Evolutionary conservation across 2,113 vertebrate species (phyloP), one percentile per base, ranked within the genome.

Genomic region (Sylvietta virens): DNA sequence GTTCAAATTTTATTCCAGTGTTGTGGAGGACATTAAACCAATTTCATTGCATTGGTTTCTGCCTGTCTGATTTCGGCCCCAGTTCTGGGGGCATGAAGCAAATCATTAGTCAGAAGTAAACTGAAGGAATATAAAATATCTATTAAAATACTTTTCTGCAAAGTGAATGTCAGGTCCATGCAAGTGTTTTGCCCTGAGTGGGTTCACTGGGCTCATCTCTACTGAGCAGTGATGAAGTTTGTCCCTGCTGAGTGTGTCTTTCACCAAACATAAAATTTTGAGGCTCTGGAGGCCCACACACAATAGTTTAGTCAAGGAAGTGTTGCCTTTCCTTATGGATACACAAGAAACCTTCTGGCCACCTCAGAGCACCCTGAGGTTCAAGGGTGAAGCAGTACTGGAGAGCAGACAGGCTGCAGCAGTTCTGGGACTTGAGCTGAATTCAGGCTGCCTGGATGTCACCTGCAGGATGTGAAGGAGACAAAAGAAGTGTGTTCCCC

Each of bases 61-160:
- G 56, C 82, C 90, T 81, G 67, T 64, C 60, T 77, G 88, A 66
- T 74, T 91, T 45, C 95, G 83, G 67, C 73, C 45, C 90, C 35
- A 44, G 12, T 90, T 97, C 76, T 90, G 30, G 79, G 72, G 84
- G 66, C n/a, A 76, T 7, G 51, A 71, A 62, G 48, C 39, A 95
- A 97, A 81, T 62, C 13, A 86, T 94, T 96, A 78, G 73, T 88
- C 56, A 88, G 69, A 85, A 82, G 39, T 95, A 95, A 92, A 72
- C 70, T 92, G 73, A 77, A 72, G 13, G 92, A 94, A 92, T 79
- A 53, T 71, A 76, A 89, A 77, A 76, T 79, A 83, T 16, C 22
- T 72, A 86, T 85, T 57, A 73, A 92, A 96, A 91, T 66, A 65
- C 76, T 92, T 89, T 78, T 76, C 50, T 71, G 33, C 57, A 91